Conservation (phyloP, 2,113 vertebrate genomes). For the Notothenia rossii region DNA sequence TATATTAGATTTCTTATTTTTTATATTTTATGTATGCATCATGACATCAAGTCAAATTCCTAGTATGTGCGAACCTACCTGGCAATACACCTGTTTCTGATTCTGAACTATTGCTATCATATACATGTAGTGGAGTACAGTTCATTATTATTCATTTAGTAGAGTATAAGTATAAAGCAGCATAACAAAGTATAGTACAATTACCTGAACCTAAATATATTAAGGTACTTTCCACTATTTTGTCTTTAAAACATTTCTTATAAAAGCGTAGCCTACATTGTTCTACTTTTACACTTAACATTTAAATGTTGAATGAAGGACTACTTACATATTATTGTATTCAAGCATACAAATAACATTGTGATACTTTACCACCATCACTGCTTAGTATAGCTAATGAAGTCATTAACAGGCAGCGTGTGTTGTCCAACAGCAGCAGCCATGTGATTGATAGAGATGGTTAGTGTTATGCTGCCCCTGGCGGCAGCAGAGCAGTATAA, state of each 20-base stretch:
- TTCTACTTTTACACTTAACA: not conserved
- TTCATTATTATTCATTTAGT: not conserved
- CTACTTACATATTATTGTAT: no score
- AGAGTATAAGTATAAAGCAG: not conserved
- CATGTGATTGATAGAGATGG: no score
- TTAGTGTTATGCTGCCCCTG: constrained; percentile 38
- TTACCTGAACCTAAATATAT: not conserved
- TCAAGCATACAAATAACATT: not conserved
- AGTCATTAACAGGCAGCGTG: not conserved
- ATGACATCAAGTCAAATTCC: no score
- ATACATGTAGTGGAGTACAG: not conserved
- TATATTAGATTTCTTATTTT: no score
- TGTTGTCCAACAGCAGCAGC: not conserved
- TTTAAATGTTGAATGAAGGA: not conserved
- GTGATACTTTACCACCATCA: no score
- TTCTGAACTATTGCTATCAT: not conserved
- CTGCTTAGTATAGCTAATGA: not conserved
- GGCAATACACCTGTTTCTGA: no score
- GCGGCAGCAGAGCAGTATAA: not conserved
- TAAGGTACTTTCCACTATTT: not conserved
- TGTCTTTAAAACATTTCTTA: not conserved
- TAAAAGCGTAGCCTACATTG: not conserved
- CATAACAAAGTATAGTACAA: not conserved
- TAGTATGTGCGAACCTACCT: no score
- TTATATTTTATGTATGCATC: no score